Evolutionary conservation across 2,113 vertebrate species (phyloP).

Genomic region (Protobothrops mucrosquamatus): DNA sequence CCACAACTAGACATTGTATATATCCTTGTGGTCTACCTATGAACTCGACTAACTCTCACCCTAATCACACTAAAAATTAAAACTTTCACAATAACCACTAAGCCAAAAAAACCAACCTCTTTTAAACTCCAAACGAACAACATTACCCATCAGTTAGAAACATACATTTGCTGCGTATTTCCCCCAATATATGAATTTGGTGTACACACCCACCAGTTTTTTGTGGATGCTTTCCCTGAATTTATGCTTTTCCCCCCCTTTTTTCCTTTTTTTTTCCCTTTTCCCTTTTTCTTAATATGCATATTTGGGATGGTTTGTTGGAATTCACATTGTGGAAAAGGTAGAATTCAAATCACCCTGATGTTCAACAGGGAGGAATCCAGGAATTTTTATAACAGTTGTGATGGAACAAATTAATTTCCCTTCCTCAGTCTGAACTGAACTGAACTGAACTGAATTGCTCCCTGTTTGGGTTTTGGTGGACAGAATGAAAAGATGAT

Average conservation of each 20-base stretch:
- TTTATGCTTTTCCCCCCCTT: not conserved
- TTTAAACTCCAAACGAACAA: too few species aligned
- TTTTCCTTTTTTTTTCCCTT: not conserved
- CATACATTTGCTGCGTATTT: not conserved
- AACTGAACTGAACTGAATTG: not conserved
- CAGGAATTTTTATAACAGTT: not conserved
- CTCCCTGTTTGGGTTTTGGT: not conserved
- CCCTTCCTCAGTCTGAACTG: not conserved
- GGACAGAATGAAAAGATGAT: not conserved
- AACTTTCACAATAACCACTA: too few species aligned
- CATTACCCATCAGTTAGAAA: not conserved
- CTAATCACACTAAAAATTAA: too few species aligned
- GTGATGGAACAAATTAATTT: not conserved
- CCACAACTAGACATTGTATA: too few species aligned
- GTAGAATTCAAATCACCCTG: not conserved
- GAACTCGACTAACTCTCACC: too few species aligned
- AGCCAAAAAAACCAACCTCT: too few species aligned
- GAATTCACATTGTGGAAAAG: not conserved
- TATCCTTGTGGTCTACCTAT: too few species aligned
- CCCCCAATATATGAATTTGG: not conserved
- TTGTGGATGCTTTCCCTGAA: not conserved
- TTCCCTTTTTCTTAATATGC: not conserved
- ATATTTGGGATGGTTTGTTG: not conserved
- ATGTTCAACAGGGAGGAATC: not conserved
- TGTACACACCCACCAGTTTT: not conserved